These are phyloP conservation scores for Pelusios castaneus DNA, from an alignment of 2,113 vertebrate genomes.

Conservation along the genomic window DNA sequence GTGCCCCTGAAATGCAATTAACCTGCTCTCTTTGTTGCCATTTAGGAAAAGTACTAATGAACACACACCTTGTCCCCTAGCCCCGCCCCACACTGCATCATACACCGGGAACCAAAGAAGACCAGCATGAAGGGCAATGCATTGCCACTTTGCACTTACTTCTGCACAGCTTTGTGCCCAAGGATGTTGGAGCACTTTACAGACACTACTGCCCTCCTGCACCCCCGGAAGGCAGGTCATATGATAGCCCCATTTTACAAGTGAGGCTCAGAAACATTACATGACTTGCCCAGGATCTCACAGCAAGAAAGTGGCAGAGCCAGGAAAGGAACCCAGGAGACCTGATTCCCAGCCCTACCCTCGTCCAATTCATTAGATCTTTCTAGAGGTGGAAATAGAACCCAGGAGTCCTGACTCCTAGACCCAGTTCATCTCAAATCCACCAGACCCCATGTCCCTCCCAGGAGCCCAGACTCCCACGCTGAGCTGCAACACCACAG, in stretches of 20 bases:
- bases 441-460: too few relatives aligned
- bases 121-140: accelerated
- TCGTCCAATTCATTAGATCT: not conserved
- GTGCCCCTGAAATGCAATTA: not conserved
- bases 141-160: not conserved
- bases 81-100: not conserved
- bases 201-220: not conserved
- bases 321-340: not conserved
- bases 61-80: too few relatives aligned
- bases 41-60: not conserved
- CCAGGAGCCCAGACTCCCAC: too few relatives aligned
- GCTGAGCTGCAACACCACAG: too few relatives aligned
- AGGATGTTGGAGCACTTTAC: not conserved
- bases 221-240: not conserved
- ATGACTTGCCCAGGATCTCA: not conserved
- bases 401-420: too few relatives aligned
- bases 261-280: not conserved
- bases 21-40: too few relatives aligned
- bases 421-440: too few relatives aligned
- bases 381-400: too few relatives aligned
- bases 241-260: not conserved
- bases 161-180: not conserved
- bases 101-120: not conserved
- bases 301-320: not conserved
- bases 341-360: not conserved